Evolutionary conservation across 2,888 invertebrate genomes (phyloP), one percentile per base, ranked within the genome.

Genomic region (Dolomedes plantarius): DNA sequence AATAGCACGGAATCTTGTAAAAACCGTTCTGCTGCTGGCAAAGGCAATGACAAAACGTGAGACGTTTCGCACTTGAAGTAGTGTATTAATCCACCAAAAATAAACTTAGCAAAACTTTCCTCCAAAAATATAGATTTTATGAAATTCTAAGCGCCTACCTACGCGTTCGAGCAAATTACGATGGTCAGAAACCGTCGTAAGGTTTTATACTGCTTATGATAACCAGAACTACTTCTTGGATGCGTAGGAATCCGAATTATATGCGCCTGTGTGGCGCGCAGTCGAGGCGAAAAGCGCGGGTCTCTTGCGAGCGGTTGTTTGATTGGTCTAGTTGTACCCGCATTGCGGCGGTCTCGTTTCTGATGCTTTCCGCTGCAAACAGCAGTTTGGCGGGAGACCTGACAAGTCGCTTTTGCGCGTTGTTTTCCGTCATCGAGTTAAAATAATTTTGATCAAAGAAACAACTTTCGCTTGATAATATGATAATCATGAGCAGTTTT

Each of bases 81-180:
- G 32, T 77, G 83, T 85, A 85, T 85, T 67, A 77, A 77, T 85
- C 77, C 83, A 77, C 83, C 29, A 69, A 23, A 56, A 56, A 56
- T 56, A 56, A 46, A 19, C 56, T 56, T 56, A 23, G 16, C 23
- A 56, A 23, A 56, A 46, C 9, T 46, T 16, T 56, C 23, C 3
- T 56, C 56, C 16, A 56, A 56, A 56, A 56, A 56, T 23, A 56
- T 23, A 56, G 5, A 56, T 23, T 56, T 23, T 29, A 29, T 31
- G 13, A n/a, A 27, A 69, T 23, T 19, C 27, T 36, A 68, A 36
- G 19, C 9, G 13, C 0, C 39, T 68, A n/a, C 16, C 19, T 68
- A 36, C n/a, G 23, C 36, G 19, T 11, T n/a, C 0, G 7, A 36
- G 23, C 36, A 23, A 68, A 68, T 36, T n/a, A 68, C 36, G 23